Percentiles rank a stretch among this genome's conserved stretches.
Evolutionary conservation across 2,113 vertebrate species (phyloP).

Genomic region (Hippocampus mohnikei): DNA sequence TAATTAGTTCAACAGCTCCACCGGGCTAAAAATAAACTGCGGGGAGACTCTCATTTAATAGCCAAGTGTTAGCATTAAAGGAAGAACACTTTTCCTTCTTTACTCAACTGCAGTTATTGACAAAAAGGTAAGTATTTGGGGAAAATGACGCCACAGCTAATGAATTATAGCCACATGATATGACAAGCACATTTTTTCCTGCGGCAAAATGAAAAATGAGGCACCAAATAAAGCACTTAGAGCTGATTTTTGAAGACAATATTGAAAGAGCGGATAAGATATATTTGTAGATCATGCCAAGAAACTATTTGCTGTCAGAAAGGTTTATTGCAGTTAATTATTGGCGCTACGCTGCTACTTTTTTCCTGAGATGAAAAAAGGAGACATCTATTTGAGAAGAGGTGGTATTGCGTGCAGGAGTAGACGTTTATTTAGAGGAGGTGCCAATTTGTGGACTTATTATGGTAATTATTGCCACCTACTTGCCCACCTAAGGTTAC

Average conservation of each 20-base stretch:
- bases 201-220: background rate
- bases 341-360: no score
- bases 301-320: background rate
- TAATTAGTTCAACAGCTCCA: slow-evolving; percentile 52
- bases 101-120: background rate
- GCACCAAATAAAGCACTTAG: no score
- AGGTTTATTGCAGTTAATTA: background rate
- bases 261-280: no score
- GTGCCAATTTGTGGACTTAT: no score
- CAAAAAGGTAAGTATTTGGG: background rate
- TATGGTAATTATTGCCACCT: no score
- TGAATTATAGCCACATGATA: background rate
- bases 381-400: no score
- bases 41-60: background rate
- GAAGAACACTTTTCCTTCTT: background rate
- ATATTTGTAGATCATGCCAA: no score
- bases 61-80: background rate
- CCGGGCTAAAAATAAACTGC: slow-evolving; percentile 27
- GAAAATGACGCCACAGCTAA: background rate
- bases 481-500: no score
- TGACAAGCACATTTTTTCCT: background rate
- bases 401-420: background rate
- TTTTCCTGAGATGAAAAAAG: no score
- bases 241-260: no score
- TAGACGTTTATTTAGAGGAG: background rate